phyloP scores from a whole-genome alignment of 2,113 vertebrate species.

The Loxodonta africana region DNA sequence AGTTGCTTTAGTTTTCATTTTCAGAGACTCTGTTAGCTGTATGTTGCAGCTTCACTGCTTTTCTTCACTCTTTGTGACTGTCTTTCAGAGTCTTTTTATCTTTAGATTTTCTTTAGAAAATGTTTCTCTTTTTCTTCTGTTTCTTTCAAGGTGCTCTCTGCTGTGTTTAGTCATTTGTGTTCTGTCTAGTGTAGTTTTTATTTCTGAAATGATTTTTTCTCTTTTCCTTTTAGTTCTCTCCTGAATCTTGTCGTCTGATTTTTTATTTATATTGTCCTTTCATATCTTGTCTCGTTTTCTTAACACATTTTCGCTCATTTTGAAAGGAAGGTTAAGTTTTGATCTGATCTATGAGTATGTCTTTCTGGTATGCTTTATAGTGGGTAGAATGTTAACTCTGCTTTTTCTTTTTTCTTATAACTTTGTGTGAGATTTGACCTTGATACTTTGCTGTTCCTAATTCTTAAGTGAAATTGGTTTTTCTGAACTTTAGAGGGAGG shows the following conservation, averaged over 20 bases:
- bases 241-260: neutral
- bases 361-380: neutral
- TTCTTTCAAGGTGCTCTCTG: neutral
- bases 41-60: neutral
- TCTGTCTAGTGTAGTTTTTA: neutral
- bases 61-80: neutral
- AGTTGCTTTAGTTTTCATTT: neutral
- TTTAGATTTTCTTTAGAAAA: constrained; percentile 18
- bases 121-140: neutral
- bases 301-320: neutral
- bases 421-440: neutral
- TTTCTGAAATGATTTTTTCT: constrained; percentile 24
- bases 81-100: neutral
- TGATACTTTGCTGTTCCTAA: constrained; percentile 1
- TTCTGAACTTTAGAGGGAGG: neutral
- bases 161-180: neutral
- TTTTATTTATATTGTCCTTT: neutral
- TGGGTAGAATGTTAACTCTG: neutral
- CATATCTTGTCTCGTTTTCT: neutral
- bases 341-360: neutral
- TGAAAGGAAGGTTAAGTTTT: neutral
- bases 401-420: neutral
- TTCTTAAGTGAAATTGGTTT: neutral
- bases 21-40: neutral
- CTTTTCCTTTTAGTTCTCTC: neutral